A percentile compares a stretch with the other conserved stretches of the same genome.
Evolutionary conservation across 92 coral and sea anemone species (phyloP).

Genomic region (Porites divaricata): DNA sequence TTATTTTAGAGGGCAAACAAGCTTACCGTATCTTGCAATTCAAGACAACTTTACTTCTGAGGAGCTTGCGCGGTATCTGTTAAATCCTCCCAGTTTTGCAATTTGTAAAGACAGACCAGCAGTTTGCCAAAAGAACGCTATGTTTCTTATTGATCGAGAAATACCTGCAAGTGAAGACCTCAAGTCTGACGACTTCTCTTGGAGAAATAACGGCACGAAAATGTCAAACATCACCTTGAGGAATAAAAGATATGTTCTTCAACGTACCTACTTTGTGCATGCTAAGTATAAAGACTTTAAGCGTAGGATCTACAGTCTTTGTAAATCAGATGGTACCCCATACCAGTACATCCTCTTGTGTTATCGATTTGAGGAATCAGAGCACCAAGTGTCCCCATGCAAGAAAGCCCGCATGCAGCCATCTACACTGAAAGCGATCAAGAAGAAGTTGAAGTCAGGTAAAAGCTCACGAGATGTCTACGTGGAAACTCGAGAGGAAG

Average conservation of each 20-base stretch:
- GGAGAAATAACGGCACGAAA: slow-evolving; percentile 49
- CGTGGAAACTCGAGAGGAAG: no score
- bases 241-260: background rate
- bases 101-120: slow-evolving; percentile 35
- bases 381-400: background rate
- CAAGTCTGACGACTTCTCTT: slow-evolving; percentile 38
- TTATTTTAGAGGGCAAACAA: slow-evolving; percentile 18
- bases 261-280: slow-evolving; percentile 45
- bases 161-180: slow-evolving; percentile 20
- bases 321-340: background rate
- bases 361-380: slow-evolving; percentile 11
- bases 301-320: slow-evolving; percentile 15
- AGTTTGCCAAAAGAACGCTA: slow-evolving; percentile 36
- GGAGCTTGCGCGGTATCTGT: slow-evolving; percentile 25
- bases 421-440: background rate
- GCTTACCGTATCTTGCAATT: slow-evolving; percentile 14
- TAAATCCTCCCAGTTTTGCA: slow-evolving; percentile 28
- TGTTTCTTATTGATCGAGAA: slow-evolving; percentile 25
- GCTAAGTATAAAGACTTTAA: slow-evolving; percentile 29
- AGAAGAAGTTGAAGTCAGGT: background rate
- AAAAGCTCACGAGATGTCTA: slow-evolving; percentile 26
- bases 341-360: slow-evolving; percentile 25
- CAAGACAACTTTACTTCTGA: slow-evolving; percentile 24
- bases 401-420: slow-evolving; percentile 4
- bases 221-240: background rate